Conservation (phyloP, 2,888 invertebrate genomes). For the Brachyopa scutellaris region DNA sequence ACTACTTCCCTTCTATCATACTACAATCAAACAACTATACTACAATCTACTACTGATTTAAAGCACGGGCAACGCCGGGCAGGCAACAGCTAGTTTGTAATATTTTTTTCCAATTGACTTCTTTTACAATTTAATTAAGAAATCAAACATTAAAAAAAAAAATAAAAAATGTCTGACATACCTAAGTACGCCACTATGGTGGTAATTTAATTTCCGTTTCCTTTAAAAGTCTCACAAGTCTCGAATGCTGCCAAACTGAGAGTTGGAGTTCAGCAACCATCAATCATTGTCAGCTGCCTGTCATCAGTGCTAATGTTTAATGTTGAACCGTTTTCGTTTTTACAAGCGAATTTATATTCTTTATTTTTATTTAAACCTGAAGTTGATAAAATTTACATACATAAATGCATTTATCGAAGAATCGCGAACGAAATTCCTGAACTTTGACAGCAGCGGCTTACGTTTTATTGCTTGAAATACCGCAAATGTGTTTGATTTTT, state of each 20-base stretch:
- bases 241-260: not conserved
- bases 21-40: no score
- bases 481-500: conserved; percentile 10
- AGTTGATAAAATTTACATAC: conserved; percentile 1
- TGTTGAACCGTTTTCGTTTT: conserved; percentile 4
- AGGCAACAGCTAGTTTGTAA: no score
- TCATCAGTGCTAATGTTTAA: conserved; percentile 2
- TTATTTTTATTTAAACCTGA: no score
- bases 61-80: no score
- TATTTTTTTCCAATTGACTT: no score
- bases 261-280: no score
- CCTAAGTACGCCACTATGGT: not conserved
- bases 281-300: conserved; percentile 51
- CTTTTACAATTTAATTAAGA: conserved; percentile 1
- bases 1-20: no score
- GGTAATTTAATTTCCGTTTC: not conserved
- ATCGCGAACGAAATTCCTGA: not conserved
- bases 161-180: not conserved
- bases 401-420: not conserved
- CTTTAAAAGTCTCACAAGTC: not conserved
- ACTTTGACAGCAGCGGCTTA: not conserved
- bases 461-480: not conserved
- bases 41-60: no score
- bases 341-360: conserved; percentile 4
- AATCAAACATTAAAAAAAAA: conserved; percentile 12